Percentiles rank a stretch among this genome's conserved stretches.
These are phyloP conservation scores for Macroramphosus scolopax DNA, from an alignment of 2,797 vertebrate genomes.

Conservation along the genomic window DNA sequence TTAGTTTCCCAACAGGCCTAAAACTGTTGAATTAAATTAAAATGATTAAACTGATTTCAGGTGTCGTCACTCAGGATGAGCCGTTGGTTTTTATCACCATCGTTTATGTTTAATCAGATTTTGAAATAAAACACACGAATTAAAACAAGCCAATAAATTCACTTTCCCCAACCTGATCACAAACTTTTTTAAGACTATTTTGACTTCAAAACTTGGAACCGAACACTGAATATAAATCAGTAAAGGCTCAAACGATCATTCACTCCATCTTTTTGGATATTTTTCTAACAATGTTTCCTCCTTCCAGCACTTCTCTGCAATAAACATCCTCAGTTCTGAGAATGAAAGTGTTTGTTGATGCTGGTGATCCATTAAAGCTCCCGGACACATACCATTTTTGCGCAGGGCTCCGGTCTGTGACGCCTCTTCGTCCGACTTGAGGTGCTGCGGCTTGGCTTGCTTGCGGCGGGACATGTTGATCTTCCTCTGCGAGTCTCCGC, in stretches of 20 bases:
- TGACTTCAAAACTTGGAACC: no score
- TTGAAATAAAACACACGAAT: no score
- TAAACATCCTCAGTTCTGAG: neutral
- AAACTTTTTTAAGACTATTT: neutral
- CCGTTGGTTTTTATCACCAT: no score
- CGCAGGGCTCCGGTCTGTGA: slow-evolving; percentile 72
- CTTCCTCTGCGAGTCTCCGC: slow-evolving; percentile 71
- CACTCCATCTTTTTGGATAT: no score
- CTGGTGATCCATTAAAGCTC: neutral
- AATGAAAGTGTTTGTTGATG: neutral
- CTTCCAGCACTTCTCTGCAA: neutral
- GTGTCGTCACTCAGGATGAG: no score
- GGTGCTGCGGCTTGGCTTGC: slow-evolving; percentile 96
- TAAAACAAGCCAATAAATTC: neutral
- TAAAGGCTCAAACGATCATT: no score
- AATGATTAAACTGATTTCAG: no score
- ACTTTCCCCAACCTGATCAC: neutral
- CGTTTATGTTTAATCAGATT: no score
- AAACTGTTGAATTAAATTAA: no score
- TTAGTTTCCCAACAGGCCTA: no score
- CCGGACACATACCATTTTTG: slow-evolving; percentile 79
- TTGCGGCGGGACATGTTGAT: slow-evolving; percentile 98
- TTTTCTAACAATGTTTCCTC: no score
- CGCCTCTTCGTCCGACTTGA: slow-evolving; percentile 86
- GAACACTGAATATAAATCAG: no score